Evolutionary conservation across 2,113 vertebrate species (phyloP).

Genomic region (Eubucco bourcierii): DNA sequence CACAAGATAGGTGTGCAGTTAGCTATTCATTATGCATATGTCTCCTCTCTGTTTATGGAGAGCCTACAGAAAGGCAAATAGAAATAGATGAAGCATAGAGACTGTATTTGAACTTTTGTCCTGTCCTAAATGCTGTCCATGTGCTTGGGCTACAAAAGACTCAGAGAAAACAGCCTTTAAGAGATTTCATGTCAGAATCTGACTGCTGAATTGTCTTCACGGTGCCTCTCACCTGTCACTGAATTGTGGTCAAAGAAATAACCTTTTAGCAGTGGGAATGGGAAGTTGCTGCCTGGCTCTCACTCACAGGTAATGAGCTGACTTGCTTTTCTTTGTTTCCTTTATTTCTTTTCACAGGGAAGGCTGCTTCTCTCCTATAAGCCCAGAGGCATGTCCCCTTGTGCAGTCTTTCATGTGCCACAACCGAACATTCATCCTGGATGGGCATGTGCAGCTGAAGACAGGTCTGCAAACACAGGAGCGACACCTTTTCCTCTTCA

Average conservation of each 20-base stretch:
- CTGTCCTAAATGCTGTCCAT: neutral
- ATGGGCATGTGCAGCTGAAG: constrained; percentile 86
- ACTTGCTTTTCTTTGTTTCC: neutral
- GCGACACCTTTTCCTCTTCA: constrained; percentile 92
- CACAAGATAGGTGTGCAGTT: neutral
- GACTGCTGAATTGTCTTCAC: neutral
- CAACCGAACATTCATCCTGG: constrained; percentile 81
- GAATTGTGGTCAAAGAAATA: neutral
- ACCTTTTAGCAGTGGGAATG: neutral
- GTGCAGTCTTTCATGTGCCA: constrained; percentile 87
- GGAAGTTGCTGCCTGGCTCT: neutral
- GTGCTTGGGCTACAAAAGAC: neutral
- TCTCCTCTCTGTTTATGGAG: neutral
- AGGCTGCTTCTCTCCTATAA: constrained; percentile 81
- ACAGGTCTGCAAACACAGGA: constrained; percentile 92
- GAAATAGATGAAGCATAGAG: neutral
- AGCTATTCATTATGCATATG: neutral
- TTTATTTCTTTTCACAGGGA: constrained; percentile 77
- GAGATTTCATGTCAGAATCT: neutral
- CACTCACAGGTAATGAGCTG: neutral
- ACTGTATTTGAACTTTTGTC: neutral
- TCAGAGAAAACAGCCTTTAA: neutral
- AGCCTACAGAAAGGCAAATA: neutral
- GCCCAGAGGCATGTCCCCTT: constrained; percentile 84
- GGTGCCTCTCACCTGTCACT: neutral